Evolutionary conservation across 2,797 vertebrate species (phyloP).

Genomic region (Melanotaenia parkinsoni): DNA sequence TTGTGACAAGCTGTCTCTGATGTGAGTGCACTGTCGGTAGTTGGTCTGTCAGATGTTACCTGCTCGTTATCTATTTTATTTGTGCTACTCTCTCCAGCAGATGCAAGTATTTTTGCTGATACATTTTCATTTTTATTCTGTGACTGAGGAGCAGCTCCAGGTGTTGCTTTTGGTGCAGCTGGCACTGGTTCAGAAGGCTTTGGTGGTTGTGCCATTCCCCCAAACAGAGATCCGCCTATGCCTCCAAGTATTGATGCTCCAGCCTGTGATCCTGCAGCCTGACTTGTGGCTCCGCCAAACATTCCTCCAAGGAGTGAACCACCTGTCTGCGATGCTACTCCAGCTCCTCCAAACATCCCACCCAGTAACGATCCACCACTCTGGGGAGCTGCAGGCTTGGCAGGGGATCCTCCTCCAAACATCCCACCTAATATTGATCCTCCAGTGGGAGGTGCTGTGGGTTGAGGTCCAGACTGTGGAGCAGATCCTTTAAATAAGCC

Average conservation of each 20-base stretch:
- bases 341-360: constrained; percentile 75
- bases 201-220: constrained; percentile 83
- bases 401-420: constrained; percentile 69
- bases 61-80: constrained; percentile 38
- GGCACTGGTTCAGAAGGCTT: constrained; percentile 60
- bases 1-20: constrained; percentile 27
- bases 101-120: constrained; percentile 26
- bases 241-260: constrained; percentile 70
- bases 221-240: constrained; percentile 72
- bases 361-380: constrained; percentile 70
- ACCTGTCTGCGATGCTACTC: constrained; percentile 70
- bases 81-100: constrained; percentile 18
- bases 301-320: constrained; percentile 76
- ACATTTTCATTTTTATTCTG: constrained; percentile 54
- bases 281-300: constrained; percentile 67
- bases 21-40: constrained; percentile 9
- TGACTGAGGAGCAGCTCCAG: constrained; percentile 33
- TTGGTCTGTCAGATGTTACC: constrained; percentile 23
- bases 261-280: constrained; percentile 61
- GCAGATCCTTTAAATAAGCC: constrained; percentile 73
- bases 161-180: constrained; percentile 45
- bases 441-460: constrained; percentile 41
- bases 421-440: constrained; percentile 76
- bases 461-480: constrained; percentile 58
- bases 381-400: constrained; percentile 55